Evolutionary conservation across 2,797 vertebrate genomes (phyloP).

Genomic region (Rhinichthys osculus): DNA sequence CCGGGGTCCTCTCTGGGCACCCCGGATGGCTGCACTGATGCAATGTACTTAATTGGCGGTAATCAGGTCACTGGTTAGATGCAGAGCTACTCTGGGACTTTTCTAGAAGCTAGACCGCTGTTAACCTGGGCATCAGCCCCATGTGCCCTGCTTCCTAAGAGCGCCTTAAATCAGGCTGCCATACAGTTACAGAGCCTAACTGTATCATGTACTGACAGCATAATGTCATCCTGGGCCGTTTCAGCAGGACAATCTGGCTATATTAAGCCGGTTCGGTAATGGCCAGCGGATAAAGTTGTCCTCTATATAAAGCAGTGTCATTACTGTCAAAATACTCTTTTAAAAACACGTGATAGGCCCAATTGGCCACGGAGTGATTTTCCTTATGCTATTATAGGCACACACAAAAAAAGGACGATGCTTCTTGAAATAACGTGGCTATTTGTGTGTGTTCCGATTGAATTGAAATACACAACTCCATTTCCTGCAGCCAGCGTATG

Average conservation of each 20-base stretch:
- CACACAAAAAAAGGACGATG: background rate
- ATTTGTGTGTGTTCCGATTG: constrained; percentile 61
- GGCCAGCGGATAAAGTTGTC: constrained; percentile 51
- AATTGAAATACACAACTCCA: constrained; percentile 65
- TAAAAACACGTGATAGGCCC: constrained; percentile 51
- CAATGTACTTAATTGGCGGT: constrained; percentile 66
- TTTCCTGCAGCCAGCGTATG: constrained; percentile 18
- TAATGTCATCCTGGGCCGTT: constrained; percentile 56
- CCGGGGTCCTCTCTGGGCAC: constrained; percentile 29
- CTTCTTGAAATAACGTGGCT: constrained; percentile 64
- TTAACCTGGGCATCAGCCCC: constrained; percentile 13
- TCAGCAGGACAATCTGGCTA: constrained; percentile 60
- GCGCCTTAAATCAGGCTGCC: background rate
- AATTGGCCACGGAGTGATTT: constrained; percentile 47
- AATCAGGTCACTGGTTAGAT: constrained; percentile 62
- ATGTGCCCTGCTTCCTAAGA: background rate
- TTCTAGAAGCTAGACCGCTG: constrained; percentile 47
- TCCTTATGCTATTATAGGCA: constrained; percentile 55
- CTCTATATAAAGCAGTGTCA: constrained; percentile 66
- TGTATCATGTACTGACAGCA: constrained; percentile 64
- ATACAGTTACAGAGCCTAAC: constrained; percentile 30
- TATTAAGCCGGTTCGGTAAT: constrained; percentile 62
- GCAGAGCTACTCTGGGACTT: constrained; percentile 48
- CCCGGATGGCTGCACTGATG: constrained; percentile 61
- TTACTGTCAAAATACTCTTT: constrained; percentile 63